These are phyloP conservation scores for Panorpa germanica DNA, from an alignment of 2,888 invertebrate species.

Conservation along the genomic window DNA sequence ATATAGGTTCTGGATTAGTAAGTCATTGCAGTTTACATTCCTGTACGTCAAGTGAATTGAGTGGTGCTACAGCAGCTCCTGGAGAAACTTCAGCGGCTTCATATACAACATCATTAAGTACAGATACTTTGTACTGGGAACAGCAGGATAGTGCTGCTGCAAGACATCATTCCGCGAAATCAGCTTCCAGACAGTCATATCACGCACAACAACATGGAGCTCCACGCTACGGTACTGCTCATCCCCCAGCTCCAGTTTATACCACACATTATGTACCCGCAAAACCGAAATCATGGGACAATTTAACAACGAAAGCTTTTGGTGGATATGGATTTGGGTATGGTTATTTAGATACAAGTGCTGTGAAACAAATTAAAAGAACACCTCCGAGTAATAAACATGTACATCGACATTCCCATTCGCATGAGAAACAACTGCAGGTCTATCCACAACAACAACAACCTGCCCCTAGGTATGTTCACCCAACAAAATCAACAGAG, in stretches of 20 bases:
- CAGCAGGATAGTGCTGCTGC: slow-evolving; percentile 23
- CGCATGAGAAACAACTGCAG: slow-evolving; percentile 14
- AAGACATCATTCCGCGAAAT: slow-evolving; percentile 38
- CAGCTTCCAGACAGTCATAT: slow-evolving; percentile 31
- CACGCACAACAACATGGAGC: slow-evolving; percentile 21
- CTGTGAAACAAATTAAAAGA: slow-evolving; percentile 20
- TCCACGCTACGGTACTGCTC: slow-evolving; percentile 20
- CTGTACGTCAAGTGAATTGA: slow-evolving; percentile 58
- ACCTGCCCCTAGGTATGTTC: slow-evolving; percentile 14
- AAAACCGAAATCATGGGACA: slow-evolving; percentile 87
- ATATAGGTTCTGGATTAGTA: slow-evolving; percentile 46
- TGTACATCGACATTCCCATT: slow-evolving; percentile 1
- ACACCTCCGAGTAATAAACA: slow-evolving; percentile 11
- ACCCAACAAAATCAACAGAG: slow-evolving; percentile 66
- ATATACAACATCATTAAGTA: slow-evolving; percentile 70
- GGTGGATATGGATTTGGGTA: slow-evolving; percentile 78
- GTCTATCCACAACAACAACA: slow-evolving; percentile 22
- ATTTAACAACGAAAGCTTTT: slow-evolving; percentile 66
- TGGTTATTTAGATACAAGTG: slow-evolving; percentile 54
- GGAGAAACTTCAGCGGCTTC: slow-evolving; percentile 58
- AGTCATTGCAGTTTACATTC: slow-evolving; percentile 70
- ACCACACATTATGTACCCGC: slow-evolving; percentile 27
- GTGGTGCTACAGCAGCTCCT: slow-evolving; percentile 34
- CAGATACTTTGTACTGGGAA: slow-evolving; percentile 76
- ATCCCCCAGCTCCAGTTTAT: no score